Evolutionary conservation across 2,888 invertebrate genomes (phyloP), one percentile per base, ranked within the genome.

Genomic region (Julus scandinavius): DNA sequence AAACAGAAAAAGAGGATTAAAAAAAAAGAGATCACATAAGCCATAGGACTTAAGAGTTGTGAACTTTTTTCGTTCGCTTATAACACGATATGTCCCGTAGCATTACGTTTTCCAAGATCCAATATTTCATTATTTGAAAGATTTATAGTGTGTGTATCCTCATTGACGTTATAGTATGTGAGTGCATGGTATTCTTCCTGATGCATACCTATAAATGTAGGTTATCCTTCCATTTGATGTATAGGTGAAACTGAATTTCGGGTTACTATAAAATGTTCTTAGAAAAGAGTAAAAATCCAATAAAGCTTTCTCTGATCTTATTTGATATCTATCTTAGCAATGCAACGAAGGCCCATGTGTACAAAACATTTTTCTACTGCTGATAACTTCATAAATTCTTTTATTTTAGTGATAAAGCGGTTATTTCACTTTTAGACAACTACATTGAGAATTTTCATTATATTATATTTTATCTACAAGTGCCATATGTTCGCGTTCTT

Each of bases 31-130:
- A 63, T 63, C 63, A 63, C 63, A 63, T 63, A 63, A 63, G 63
- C 63, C 63, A 63, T 63, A 63, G 63, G 63, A 63, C 63, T 63
- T 63, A n/a, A 63, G n/a, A 63, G 63, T 63, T 63, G 63, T 63
- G 63, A 63, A 20, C 63, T 63, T 63, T 63, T 63, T 63, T n/a
- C n/a, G n/a, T 63, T 63, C n/a, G n/a, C n/a, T 5, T 63, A 3
- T 2, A 63, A 63, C 63, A 63, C 63, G n/a, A n/a, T 63, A 63
- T 63, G 63, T 63, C 63, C 63, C 63, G n/a, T 63, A n/a, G 63
- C 63, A 63, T 63, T 63, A 63, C 63, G 15, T 63, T 63, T n/a
- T 63, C 63, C 63, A 63, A n/a, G 17, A 63, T 63, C 63, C 63
- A 63, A 63, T 63, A 63, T 63, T 63, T 63, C 63, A 63, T 63